Evolutionary conservation across 2,888 invertebrate genomes (phyloP).

Genomic region (Unio pictorum): DNA sequence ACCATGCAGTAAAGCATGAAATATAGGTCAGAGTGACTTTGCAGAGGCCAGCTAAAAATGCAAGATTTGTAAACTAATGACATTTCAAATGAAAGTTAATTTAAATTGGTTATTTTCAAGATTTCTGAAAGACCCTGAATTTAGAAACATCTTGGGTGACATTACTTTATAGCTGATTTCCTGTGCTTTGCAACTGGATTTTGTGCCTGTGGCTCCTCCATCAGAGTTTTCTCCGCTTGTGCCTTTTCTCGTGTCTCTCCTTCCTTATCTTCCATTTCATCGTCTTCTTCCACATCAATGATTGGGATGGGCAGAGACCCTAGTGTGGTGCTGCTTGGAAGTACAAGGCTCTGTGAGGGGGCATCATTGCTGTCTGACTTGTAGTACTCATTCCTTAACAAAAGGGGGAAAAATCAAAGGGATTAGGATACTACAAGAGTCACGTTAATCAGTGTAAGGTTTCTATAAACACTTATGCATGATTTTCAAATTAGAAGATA

Average conservation of each 20-base stretch:
- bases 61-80: no score
- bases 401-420: background rate
- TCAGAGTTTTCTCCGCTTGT: conserved; percentile 1
- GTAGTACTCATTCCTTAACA: conserved; percentile 65
- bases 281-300: conserved; percentile 69
- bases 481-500: no score
- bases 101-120: no score
- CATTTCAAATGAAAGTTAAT: no score
- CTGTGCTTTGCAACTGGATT: background rate
- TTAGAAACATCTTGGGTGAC: conserved; percentile 1
- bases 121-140: background rate
- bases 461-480: no score
- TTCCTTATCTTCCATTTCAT: conserved; percentile 30
- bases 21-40: no score
- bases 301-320: conserved; percentile 52
- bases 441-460: background rate
- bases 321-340: conserved; percentile 51
- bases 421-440: background rate
- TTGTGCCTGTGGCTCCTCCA: conserved; percentile 4
- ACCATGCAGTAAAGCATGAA: no score
- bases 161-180: conserved; percentile 5
- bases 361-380: conserved; percentile 53
- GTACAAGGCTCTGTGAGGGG: conserved; percentile 59
- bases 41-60: no score
- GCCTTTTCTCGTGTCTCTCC: background rate